Base-by-base conservation (phyloP, 2,113 vertebrate species). In the Apaloderma vittatum region DNA sequence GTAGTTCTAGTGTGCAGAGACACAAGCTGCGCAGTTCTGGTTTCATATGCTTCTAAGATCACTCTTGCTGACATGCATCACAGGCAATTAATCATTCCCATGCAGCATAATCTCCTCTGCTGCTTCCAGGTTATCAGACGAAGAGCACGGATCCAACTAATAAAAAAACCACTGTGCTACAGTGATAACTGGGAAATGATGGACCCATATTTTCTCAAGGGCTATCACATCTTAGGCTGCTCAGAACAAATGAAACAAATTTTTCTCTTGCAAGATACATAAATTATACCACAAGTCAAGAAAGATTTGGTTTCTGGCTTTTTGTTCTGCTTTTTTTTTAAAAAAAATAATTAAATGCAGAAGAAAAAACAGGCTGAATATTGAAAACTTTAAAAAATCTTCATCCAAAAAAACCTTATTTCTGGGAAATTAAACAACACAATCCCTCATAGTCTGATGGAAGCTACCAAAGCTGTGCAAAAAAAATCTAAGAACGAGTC, bases 101-200 rank as follows among this genome's bases (percentile, higher is more conserved):
- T 2, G 5, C 32, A 70, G 51, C 19, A 8, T n/a, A 26, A 74
- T 40, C 29, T 3, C 23, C 15, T 36, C 14, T 34, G 7, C 13
- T 70, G 49, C 52, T 94, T 79, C 20, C 67, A 97, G 95, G 80
- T 96, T 11, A 98, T 97, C 57, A 98, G 82, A 86, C 96, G 93
- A 82, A 97, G 89, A 94, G 93, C 96, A 40, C 1, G 0, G 22
- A 43, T 27, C 66, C 14, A 40, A 40, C 45, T 76, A 83, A n/a
- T 59, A 59, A 29, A 54, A 70, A 74, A 70, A 7, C 8, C 49
- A 46, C 6, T 51, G 20, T 21, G 26, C 27, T 75, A 40, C 67
- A 75, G 12, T 70, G 14, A n/a, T 21, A 83, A 37, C 2, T n/a
- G 27, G 17, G 37, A 70, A 9, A 73, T 14, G 23, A 75, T 9